Evolutionary conservation across 1,140 invertebrate species (phyloP), one percentile per base, ranked within the genome.

Genomic region (Solen grandis): DNA sequence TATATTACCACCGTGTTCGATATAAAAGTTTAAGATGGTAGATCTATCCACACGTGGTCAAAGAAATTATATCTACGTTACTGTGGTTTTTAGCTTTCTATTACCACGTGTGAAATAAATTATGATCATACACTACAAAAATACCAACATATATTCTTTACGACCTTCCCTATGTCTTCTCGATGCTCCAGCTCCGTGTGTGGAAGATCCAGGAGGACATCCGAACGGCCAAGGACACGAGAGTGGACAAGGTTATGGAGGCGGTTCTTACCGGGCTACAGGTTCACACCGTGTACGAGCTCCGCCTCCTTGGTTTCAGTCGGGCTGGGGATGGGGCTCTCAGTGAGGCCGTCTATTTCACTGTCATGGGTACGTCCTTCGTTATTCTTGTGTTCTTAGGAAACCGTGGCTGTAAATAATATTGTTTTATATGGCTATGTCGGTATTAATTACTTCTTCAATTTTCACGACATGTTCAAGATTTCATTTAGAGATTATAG

Each of bases 181-280:
- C n/a, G n/a, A n/a, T n/a, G n/a, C n/a, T 62, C 27, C 59, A 88
- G 86, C 8, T 86, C 46, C 72, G 82, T 14, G 81, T 81, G 35
- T 86, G 86, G 85, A 79, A 81, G 38, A 62, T 75, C 4, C 74
- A 75, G 14, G 85, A 86, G 35, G 82, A 84, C 68, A 85, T 86
- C n/a, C 60, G 68, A 35, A 82, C 83, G 14, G 85, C 85, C 14
- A 68, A 73, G 10, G 81, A 85, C 38, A 70, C 73, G 2, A 36
- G 68, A 33, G 76, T 83, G 3, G 33, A 78, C 5, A 62, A 55
- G 46, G 55, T 62, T 2, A 14, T 14, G 14, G 68, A 80, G 33
- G 69, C 77, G 25, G 52, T 80, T 41, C n/a, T 72, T 29, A 66
- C 54, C 13, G 38, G 29, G 25, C 33, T 80, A 19, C 77, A 80